A percentile compares a stretch with the other conserved stretches of the same genome.
These are phyloP conservation scores for Sphyrna mokarran DNA, from an alignment of 2,113 vertebrate genomes.

Conservation along the genomic window DNA sequence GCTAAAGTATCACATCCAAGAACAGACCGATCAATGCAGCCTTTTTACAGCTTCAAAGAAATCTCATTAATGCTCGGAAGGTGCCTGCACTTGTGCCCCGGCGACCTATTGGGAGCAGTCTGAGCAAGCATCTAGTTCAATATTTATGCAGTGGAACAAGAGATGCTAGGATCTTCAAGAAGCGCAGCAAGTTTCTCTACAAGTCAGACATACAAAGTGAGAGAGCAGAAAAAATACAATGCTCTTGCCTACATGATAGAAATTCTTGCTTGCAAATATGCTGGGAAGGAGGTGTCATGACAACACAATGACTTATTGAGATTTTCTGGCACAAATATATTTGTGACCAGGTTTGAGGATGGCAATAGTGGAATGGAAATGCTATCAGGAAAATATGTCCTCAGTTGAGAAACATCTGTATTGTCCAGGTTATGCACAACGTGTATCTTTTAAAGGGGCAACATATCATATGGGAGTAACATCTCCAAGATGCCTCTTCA, in stretches of 20 bases:
- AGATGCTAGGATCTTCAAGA: not conserved
- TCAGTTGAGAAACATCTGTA: not conserved
- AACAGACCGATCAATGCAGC: constrained; percentile 95
- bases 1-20: constrained; percentile 92
- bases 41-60: constrained; percentile 90
- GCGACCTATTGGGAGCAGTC: constrained; percentile 74
- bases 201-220: not conserved
- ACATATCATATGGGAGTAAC: not conserved
- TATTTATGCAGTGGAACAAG: constrained; percentile 13
- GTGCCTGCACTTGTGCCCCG: constrained; percentile 52
- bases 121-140: constrained; percentile 64
- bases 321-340: not conserved
- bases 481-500: no score
- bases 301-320: not conserved
- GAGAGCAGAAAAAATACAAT: not conserved
- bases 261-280: not conserved
- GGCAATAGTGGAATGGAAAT: not conserved
- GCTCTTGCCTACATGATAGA: not conserved
- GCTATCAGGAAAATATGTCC: not conserved
- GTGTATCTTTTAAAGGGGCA: not conserved
- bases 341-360: not conserved
- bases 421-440: not conserved
- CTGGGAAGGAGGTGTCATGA: not conserved
- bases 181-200: not conserved
- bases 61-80: constrained; percentile 61